These are phyloP conservation scores for Lytechinus pictus DNA, from an alignment of 35 echinoderm and acorn worm genomes.

Conservation along the genomic window DNA sequence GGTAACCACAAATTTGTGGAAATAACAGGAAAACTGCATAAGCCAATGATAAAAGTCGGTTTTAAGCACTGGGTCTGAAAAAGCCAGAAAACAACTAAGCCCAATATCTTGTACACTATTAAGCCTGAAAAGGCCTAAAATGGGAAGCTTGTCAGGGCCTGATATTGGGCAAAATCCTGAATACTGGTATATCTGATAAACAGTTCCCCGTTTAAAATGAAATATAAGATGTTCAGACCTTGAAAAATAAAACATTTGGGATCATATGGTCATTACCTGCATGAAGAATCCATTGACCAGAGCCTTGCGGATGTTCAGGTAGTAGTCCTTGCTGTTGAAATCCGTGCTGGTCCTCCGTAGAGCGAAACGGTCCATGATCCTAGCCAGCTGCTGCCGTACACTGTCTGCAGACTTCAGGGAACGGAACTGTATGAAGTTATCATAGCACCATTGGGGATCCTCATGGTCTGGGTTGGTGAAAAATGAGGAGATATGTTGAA, in stretches of 20 bases:
- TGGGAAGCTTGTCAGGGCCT: too few relatives aligned
- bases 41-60: too few relatives aligned
- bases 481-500: not conserved
- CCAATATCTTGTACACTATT: too few relatives aligned
- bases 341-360: slow-evolving; percentile 94
- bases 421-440: slow-evolving; percentile 97
- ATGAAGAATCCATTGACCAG: slow-evolving; percentile 97
- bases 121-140: too few relatives aligned
- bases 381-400: slow-evolving; percentile 88
- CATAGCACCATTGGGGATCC: slow-evolving; percentile 95
- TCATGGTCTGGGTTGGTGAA: slow-evolving; percentile 71
- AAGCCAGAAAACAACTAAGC: too few relatives aligned
- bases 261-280: slow-evolving; percentile 63
- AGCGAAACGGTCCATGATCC: slow-evolving; percentile 98
- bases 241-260: not conserved
- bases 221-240: too few relatives aligned
- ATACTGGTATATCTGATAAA: too few relatives aligned
- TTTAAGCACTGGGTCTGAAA: too few relatives aligned
- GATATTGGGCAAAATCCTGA: too few relatives aligned
- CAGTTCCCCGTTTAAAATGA: too few relatives aligned
- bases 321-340: slow-evolving; percentile 99
- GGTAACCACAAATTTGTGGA: too few relatives aligned
- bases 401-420: slow-evolving; percentile 98
- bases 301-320: slow-evolving; percentile 96
- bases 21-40: too few relatives aligned